Base-by-base conservation (phyloP, 2,888 invertebrate genomes). In the Idaea biselata region DNA sequence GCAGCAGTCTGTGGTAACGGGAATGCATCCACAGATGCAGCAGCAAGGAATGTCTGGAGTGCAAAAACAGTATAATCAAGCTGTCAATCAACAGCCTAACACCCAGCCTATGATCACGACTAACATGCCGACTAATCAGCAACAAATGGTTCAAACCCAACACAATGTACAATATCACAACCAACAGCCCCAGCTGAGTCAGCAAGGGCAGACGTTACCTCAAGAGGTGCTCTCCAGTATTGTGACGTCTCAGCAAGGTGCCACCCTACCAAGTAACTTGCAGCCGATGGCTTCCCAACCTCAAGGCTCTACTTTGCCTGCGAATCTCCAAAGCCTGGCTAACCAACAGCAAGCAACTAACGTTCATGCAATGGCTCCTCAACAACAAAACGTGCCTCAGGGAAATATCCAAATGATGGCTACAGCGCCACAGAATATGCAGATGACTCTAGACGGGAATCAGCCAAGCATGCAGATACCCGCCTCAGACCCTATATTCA, bases 251-350 rank as follows among this genome's bases (percentile, higher is more conserved):
- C 91, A 93, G 76, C 91, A 88, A 86, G 93, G 91, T 84, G 86
- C 89, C 70, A 88, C 92, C 65, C 73, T 93, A 68, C 89, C 93
- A 67, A 77, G 81, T 63, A 91, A 91, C 74, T 84, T 93, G 32
- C 93, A 93, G 68, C 81, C 85, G 0, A 91, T 93, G 89, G 83
- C 83, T 17, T 84, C 89, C 63, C 91, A 89, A 73, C 90, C 91
- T 31, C 94, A 94, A 71, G 94, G 94, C n/a, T 86, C 94, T 0
- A 94, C 94, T n/a, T 86, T 94, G 73, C 94, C 94, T 54, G 89
- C 93, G 16, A 94, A 93, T 87, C 87, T 94, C 73, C 94, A 94
- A 78, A 88, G 88, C 60, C 74, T 93, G 63, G 88, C 87, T 65
- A 86, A 86, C 58, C 94, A 90, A 70, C 94, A 93, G 78, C 90